Base-by-base conservation (phyloP, 2,797 vertebrate species). In the Masticophis lateralis region DNA sequence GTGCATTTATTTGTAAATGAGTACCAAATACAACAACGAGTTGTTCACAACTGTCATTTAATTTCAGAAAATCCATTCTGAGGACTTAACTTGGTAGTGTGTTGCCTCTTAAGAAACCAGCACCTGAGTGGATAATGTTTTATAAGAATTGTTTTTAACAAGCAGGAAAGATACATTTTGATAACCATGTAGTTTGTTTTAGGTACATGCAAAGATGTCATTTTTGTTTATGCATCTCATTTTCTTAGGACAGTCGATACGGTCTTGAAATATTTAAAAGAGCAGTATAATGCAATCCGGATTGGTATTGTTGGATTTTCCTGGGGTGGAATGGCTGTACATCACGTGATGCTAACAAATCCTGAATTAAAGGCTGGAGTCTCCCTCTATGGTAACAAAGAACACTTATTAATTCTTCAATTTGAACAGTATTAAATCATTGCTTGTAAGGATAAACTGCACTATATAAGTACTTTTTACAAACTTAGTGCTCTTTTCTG, bases 241-340 rank as follows among this genome's bases (percentile, higher is more conserved):
- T 95, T 37, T 96, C 94, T 95, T 94, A 98, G 99, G 96, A 99
- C 99, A 96, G 96, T 98, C 27, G 98, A 98, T 90, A 98, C 96
- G 12, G 97, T 98, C 92, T 90, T 99, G 96, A 98, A 95, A 96
- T 99, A 98, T 96, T 97, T 99, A 96, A 98, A 98, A 95, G 96
- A 98, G 57, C 97, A 98, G 87, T 98, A 98, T 69, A 97, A 97
- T 12, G 97, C 96, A 92, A 98, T 97, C 96, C 98, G 95, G 87
- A 96, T 99, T 9, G 99, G 98, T 90, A 91, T 98, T 0, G 98
- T 98, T 95, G 99, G 99, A 59, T 99, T 99, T 97, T 99, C 99
- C 97, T 99, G 99, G 99, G 99, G 99, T 92, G 99, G 99, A 87
- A 89, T 97, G n/a, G 98, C 98, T 61, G 98, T 98, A 88, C 99